These are phyloP conservation scores for Zoroaster sp. DNA, from an alignment of 53 echinoderm and acorn worm species.

Conservation along the genomic window DNA sequence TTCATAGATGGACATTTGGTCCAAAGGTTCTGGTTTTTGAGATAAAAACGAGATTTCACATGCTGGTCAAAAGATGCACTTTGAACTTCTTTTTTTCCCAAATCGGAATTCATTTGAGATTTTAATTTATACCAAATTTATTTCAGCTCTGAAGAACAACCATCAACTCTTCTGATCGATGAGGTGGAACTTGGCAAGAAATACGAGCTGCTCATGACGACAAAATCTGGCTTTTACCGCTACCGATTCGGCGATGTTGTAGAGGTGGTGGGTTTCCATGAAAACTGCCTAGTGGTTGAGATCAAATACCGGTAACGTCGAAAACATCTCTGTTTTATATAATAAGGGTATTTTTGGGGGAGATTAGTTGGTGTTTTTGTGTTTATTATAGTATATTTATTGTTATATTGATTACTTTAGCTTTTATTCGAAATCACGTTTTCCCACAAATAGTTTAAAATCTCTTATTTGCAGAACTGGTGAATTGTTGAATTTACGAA, in stretches of 20 bases:
- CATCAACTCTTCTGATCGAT: not conserved
- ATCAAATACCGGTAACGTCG: not conserved
- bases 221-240: conserved; percentile 11
- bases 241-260: conserved; percentile 50
- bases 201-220: conserved; percentile 47
- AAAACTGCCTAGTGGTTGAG: conserved; percentile 37
- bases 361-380: too few species aligned
- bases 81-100: too few species aligned
- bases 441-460: too few species aligned
- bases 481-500: conserved; percentile 54
- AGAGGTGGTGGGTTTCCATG: conserved; percentile 36
- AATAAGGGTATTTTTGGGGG: too few species aligned
- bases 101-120: too few species aligned
- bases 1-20: too few species aligned
- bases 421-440: not conserved
- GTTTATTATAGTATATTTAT: too few species aligned
- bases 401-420: not conserved
- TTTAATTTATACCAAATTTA: not conserved
- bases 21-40: too few species aligned
- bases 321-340: too few species aligned
- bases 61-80: too few species aligned
- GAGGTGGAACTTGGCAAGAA: conserved; percentile 14
- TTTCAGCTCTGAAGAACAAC: not conserved
- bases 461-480: conserved; percentile 58
- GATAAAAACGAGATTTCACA: too few species aligned